A percentile compares a stretch with the other conserved stretches of the same genome.
Evolutionary conservation across 2,888 invertebrate genomes (phyloP).

Genomic region (Cryptus viduatorius): DNA sequence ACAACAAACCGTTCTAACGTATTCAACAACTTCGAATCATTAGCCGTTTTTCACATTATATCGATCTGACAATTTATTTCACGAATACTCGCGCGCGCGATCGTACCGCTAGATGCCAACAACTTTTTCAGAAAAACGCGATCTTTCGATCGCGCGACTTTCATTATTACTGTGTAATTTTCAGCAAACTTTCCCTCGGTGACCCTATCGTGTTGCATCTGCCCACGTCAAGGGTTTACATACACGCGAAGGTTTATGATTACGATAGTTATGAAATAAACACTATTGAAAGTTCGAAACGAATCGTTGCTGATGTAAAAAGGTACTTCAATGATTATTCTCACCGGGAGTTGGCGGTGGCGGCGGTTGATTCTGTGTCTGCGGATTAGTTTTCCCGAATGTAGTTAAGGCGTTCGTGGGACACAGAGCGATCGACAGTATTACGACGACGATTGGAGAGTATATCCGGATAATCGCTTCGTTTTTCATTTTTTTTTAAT

Average conservation of each 20-base stretch:
- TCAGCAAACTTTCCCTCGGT: background rate
- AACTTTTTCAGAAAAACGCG: background rate
- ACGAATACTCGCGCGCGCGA: background rate
- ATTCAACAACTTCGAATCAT: background rate
- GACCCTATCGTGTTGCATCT: constrained; percentile 34
- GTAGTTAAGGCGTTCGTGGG: constrained; percentile 89
- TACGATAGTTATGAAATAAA: background rate
- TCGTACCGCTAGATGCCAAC: background rate
- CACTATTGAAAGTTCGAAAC: background rate
- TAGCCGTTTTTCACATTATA: background rate
- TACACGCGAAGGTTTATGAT: constrained; percentile 2
- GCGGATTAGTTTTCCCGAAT: constrained; percentile 89
- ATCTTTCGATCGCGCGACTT: constrained; percentile 16
- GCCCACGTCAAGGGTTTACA: background rate
- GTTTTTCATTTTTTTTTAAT: constrained; percentile 61
- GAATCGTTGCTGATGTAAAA: background rate
- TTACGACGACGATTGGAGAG: constrained; percentile 66
- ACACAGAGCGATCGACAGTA: constrained; percentile 83
- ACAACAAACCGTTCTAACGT: background rate
- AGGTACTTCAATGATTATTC: background rate
- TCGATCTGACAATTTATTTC: background rate
- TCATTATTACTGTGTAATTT: constrained; percentile 30
- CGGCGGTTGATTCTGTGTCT: constrained; percentile 85
- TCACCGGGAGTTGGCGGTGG: constrained; percentile 87
- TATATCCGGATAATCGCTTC: constrained; percentile 53